These are phyloP conservation scores for Mesochorus sp. DNA, from an alignment of 2,888 invertebrate species.

Conservation along the genomic window DNA sequence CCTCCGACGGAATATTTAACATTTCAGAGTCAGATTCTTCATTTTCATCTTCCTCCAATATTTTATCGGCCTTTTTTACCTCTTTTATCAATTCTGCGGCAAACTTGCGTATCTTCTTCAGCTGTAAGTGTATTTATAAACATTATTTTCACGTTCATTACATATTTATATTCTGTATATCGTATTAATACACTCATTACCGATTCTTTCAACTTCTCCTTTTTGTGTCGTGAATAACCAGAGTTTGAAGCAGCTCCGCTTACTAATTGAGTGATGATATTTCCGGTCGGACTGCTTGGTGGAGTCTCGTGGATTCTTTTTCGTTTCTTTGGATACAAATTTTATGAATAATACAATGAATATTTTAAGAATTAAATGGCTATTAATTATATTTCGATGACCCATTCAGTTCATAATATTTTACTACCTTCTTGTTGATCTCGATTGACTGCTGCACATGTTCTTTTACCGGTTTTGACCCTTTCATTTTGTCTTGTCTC, in stretches of 20 bases:
- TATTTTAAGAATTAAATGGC: not conserved
- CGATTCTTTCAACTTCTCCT: not conserved
- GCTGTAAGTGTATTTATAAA: not conserved
- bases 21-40: not conserved
- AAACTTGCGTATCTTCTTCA: not conserved
- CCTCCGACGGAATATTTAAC: not conserved
- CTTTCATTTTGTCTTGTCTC: not conserved
- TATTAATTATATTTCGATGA: not conserved
- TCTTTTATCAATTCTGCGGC: not conserved
- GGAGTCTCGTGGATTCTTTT: not conserved
- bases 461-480: not conserved
- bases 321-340: constrained; percentile 2
- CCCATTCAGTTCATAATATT: not conserved
- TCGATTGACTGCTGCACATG: not conserved
- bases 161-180: not conserved
- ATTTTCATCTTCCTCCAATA: not conserved
- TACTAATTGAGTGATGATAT: not conserved
- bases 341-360: not conserved
- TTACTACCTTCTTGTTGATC: not conserved
- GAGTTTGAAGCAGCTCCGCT: not conserved
- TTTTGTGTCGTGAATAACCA: not conserved
- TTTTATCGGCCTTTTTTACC: not conserved
- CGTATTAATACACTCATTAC: constrained; percentile 20
- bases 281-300: not conserved
- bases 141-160: constrained; percentile 1